Conservation (phyloP, 1,140 invertebrate species). For the Dysdera silvatica region DNA sequence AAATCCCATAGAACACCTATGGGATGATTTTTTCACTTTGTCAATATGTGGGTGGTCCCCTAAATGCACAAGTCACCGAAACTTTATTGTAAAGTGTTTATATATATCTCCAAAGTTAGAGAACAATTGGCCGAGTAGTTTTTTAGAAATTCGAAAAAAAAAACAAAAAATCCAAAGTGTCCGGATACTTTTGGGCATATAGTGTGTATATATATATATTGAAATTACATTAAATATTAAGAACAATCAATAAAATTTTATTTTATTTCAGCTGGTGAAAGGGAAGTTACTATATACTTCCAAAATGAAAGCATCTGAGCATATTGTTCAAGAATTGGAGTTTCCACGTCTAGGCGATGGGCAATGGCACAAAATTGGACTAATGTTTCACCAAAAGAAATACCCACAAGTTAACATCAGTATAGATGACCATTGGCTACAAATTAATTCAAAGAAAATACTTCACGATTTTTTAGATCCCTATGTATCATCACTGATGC, state of each 20-base stretch:
- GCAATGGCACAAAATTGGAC: constrained; percentile 73
- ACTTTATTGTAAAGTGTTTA: too few species aligned
- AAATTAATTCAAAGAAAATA: constrained; percentile 5
- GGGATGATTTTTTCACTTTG: too few species aligned
- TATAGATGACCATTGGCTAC: neutral
- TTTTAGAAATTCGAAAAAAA: too few species aligned
- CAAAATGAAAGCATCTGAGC: constrained; percentile 4
- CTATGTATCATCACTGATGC: constrained; percentile 65
- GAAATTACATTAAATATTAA: neutral
- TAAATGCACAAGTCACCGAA: too few species aligned
- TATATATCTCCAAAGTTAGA: too few species aligned
- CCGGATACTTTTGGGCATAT: too few species aligned
- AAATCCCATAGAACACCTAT: too few species aligned
- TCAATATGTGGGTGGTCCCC: too few species aligned
- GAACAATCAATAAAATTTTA: neutral
- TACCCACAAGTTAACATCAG: constrained; percentile 12
- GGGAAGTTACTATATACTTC: constrained; percentile 17
- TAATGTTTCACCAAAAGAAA: constrained; percentile 50
- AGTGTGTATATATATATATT: too few species aligned
- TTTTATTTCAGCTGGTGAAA: constrained; percentile 3
- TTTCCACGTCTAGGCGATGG: constrained; percentile 55
- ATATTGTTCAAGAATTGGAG: constrained; percentile 10
- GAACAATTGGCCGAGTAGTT: too few species aligned
- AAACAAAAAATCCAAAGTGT: too few species aligned
- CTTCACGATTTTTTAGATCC: constrained; percentile 85